Base-by-base conservation (phyloP, 2,797 vertebrate species). In the Sebastes nivosus region DNA sequence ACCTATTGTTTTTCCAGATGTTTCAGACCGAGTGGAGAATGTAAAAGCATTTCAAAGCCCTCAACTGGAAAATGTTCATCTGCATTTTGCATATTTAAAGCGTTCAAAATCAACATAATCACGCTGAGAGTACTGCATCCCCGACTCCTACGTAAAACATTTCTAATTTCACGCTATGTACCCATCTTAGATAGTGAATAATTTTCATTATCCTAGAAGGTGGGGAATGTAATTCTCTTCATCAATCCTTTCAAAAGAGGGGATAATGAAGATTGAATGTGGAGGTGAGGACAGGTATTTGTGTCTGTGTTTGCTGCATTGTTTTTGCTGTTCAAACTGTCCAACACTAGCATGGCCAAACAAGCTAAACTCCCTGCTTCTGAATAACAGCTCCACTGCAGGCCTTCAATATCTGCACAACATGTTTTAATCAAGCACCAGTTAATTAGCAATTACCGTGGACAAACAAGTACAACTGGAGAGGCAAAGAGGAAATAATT, bases 141-240 rank as follows among this genome's bases (percentile, higher is more conserved):
- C 77, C 30, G 54, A 91, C 92, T 90, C 93, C 93, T 89, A 92
- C 91, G 81, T 93, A 92, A 90, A 93, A 88, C 78, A 82, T 87
- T 92, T 94, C 88, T 82, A 93, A 95, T 95, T 95, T 94, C 93
- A 94, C 34, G 89, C 90, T 83, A 71, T 76, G 87, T 84, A 79
- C 72, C 83, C 83, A 90, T 92, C 88, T 93, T 93, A 91, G 89
- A 90, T 90, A 80, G 85, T 91, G 90, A 89, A 92, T 91, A 70
- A 92, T 93, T 92, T 88, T 82, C 86, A 93, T 92, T 87, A 95
- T 90, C 83, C 64, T 61, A 88, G 82, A 84, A 55, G 81, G 85
- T 75, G 81, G 79, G 77, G 81, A 89, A 83, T 83, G 66, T 86
- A 86, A 92, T 90, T 92, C 72, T 88, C 83, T 78, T 90, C 77